Percentiles rank a stretch among this genome's conserved stretches.
Evolutionary conservation across 1,140 invertebrate species (phyloP).

Genomic region (Trinorchestia longiramus): DNA sequence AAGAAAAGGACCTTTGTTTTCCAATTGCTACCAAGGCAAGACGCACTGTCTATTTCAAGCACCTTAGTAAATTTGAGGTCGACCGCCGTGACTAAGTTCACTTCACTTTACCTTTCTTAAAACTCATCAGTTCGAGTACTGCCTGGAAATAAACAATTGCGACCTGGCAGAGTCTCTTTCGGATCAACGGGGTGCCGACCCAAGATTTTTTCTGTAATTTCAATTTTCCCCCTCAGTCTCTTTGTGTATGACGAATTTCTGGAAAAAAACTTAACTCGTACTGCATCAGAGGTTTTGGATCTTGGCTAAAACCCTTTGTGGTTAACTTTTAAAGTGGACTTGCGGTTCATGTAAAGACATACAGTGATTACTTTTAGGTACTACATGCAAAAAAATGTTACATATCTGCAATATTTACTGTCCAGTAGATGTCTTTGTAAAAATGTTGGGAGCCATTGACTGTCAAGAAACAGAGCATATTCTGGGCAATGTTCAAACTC

Average conservation of each 20-base stretch:
- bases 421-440: too few species aligned
- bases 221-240: background rate
- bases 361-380: background rate
- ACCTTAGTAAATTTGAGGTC: background rate
- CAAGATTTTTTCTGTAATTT: background rate
- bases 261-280: background rate
- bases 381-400: background rate
- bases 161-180: background rate
- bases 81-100: background rate
- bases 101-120: constrained; percentile 2
- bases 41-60: constrained; percentile 1
- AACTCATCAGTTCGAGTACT: background rate
- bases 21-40: constrained; percentile 20
- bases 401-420: too few species aligned
- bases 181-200: background rate
- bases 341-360: background rate
- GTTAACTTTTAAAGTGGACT: background rate
- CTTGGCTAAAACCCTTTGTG: background rate
- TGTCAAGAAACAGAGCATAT: too few species aligned
- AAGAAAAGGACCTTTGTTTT: constrained; percentile 23
- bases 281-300: background rate
- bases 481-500: too few species aligned
- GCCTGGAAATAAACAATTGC: background rate
- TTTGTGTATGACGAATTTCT: background rate
- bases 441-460: too few species aligned